Conservation (phyloP, 2,113 vertebrate species). For the Oreamnos americanus region DNA sequence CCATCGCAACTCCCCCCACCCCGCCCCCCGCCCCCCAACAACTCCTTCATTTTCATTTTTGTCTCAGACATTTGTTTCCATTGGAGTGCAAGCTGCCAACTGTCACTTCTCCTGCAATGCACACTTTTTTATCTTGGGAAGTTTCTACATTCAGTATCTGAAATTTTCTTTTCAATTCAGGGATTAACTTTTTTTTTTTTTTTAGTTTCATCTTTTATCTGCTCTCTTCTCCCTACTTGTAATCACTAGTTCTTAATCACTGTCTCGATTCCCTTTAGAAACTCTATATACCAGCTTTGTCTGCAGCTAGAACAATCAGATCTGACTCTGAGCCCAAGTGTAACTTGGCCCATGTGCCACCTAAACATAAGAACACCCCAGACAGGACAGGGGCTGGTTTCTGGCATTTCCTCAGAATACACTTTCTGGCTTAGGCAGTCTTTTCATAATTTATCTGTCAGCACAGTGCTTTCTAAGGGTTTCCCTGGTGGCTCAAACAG, state of each 20-base stretch:
- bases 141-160: not conserved
- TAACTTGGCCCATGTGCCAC: not conserved
- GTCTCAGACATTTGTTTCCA: not conserved
- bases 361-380: not conserved
- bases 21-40: no score
- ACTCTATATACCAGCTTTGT: not conserved
- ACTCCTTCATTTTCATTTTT: not conserved
- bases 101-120: not conserved
- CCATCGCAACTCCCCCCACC: no score
- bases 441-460: not conserved
- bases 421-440: not conserved
- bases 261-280: constrained; percentile 8
- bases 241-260: not conserved
- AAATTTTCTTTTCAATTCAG: constrained; percentile 29
- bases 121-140: not conserved
- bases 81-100: not conserved
- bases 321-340: not conserved
- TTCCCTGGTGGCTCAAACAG: not conserved
- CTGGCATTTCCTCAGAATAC: not conserved
- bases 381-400: not conserved
- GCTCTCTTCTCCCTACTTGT: not conserved
- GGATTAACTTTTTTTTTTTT: not conserved
- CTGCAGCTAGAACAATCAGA: not conserved
- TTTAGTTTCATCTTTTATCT: constrained; percentile 17
- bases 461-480: not conserved